A percentile compares a stretch with the other conserved stretches of the same genome.
Evolutionary conservation across 2,113 vertebrate species (phyloP).

Genomic region (Aspidoscelis tigris): DNA sequence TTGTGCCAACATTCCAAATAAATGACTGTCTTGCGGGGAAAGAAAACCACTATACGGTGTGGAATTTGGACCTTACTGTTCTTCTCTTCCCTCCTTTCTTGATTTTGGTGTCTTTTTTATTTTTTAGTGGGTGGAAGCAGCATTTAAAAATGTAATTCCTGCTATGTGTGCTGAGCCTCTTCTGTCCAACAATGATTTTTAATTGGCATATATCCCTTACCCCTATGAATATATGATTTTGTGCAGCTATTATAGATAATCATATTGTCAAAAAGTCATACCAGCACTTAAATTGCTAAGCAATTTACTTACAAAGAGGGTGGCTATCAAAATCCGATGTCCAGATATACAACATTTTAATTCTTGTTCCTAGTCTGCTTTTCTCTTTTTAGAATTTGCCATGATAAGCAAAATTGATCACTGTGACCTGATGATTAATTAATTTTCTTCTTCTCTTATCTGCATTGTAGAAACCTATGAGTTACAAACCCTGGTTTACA

Average conservation of each 20-base stretch:
- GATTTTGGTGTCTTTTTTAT: neutral
- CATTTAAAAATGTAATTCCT: slow-evolving; percentile 4
- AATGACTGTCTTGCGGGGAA: slow-evolving; percentile 34
- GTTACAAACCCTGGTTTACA: slow-evolving; percentile 30
- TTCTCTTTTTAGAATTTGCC: slow-evolving; percentile 27
- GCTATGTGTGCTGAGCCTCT: slow-evolving; percentile 14
- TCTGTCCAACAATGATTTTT: slow-evolving; percentile 32
- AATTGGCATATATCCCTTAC: slow-evolving; percentile 30
- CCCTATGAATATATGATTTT: slow-evolving; percentile 21
- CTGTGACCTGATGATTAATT: slow-evolving; percentile 8
- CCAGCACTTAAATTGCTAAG: slow-evolving; percentile 45
- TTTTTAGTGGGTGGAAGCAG: neutral
- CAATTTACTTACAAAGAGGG: slow-evolving; percentile 40
- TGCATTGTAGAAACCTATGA: slow-evolving; percentile 26
- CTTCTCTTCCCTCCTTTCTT: neutral
- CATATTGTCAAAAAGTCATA: slow-evolving; percentile 39
- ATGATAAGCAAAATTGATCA: slow-evolving; percentile 35
- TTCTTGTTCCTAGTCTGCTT: slow-evolving; percentile 53
- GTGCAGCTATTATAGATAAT: slow-evolving; percentile 24
- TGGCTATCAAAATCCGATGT: slow-evolving; percentile 58
- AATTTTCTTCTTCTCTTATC: neutral
- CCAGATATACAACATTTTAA: slow-evolving; percentile 48
- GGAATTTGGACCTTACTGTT: too few relatives aligned
- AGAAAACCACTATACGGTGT: neutral
- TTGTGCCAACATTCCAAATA: slow-evolving; percentile 12